Base-by-base conservation (phyloP, 1,140 invertebrate species). In the Hirudo medicinalis region DNA sequence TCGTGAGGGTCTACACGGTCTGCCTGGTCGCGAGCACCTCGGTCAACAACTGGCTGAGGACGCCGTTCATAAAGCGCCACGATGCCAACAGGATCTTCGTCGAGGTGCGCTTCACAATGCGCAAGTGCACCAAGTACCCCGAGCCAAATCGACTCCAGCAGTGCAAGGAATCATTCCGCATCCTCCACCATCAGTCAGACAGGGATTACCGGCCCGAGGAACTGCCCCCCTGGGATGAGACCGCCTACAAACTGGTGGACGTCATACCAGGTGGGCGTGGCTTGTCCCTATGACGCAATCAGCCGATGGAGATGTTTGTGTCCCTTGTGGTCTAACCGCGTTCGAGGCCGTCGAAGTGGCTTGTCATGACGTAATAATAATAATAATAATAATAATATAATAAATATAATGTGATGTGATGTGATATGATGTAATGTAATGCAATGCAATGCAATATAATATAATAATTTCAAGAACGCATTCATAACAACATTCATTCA, bases 31-130 rank as follows among this genome's bases (percentile, higher is more conserved):
- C 91, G 8, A 93, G 94, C 80, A 88, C 91, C 78, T 91, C 93
- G 80, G 93, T 97, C 67, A 96, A 98, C 85, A 99, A 99, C 84
- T 99, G 95, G 95, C 85, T 99, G 57, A 94, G 94, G 89, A 94
- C 94, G 60, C 95, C 95, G 66, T 96, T 92, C 83, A 91, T 98
- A 75, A 90, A 94, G 77, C 86, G 92, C 73, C 88, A 90, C 19
- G 89, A 91, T 73, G 94, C 94, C 19, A 94, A 96, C 81, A 86
- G 94, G 67, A 90, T 98, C 78, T 95, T 94, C 83, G 93, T 98
- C 78, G 92, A 97, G 84, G 90, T 98, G 75, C 92, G 93, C 81
- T 98, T 97, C 84, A 76, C 80, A 0, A 80, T 82, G 77, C 78
- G 78, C 68, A 77, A 76, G 57, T 79, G 77, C 75, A 73, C 76